Percentiles rank a stretch among this genome's conserved stretches.
Conservation (phyloP, 2,797 vertebrate genomes). For the Gobio occitaniae region DNA sequence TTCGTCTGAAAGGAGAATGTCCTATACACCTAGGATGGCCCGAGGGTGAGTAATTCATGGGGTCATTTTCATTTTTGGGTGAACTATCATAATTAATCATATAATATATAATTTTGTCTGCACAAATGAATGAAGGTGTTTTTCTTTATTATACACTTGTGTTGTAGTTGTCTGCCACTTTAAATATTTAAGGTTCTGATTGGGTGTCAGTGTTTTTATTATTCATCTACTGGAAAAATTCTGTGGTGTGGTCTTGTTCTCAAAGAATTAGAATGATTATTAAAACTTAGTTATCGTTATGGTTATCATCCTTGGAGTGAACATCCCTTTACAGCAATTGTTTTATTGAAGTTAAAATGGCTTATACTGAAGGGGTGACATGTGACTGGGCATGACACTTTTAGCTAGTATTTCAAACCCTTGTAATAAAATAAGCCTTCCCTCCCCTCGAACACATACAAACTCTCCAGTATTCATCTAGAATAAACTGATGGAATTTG, state of each 20-base stretch:
- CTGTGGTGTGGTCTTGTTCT: too few relatives aligned
- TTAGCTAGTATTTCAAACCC: background rate
- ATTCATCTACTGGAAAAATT: background rate
- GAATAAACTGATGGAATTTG: background rate
- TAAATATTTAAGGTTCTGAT: background rate
- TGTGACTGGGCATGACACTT: background rate
- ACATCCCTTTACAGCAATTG: background rate
- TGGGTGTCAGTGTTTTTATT: background rate
- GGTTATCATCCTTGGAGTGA: background rate
- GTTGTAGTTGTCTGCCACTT: background rate
- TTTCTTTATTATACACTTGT: background rate
- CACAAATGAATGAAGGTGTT: too few relatives aligned
- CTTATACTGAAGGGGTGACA: too few relatives aligned
- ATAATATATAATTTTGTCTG: too few relatives aligned
- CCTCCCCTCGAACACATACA: background rate
- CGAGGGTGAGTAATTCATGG: too few relatives aligned
- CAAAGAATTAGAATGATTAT: too few relatives aligned
- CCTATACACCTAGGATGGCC: too few relatives aligned
- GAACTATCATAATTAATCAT: too few relatives aligned
- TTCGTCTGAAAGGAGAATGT: too few relatives aligned
- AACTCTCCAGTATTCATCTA: background rate
- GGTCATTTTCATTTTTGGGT: too few relatives aligned
- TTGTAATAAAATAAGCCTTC: background rate
- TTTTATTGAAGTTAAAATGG: background rate
- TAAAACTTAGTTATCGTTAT: background rate